These are phyloP conservation scores for Hecatera dysodea DNA, from an alignment of 2,888 invertebrate species.

Conservation along the genomic window DNA sequence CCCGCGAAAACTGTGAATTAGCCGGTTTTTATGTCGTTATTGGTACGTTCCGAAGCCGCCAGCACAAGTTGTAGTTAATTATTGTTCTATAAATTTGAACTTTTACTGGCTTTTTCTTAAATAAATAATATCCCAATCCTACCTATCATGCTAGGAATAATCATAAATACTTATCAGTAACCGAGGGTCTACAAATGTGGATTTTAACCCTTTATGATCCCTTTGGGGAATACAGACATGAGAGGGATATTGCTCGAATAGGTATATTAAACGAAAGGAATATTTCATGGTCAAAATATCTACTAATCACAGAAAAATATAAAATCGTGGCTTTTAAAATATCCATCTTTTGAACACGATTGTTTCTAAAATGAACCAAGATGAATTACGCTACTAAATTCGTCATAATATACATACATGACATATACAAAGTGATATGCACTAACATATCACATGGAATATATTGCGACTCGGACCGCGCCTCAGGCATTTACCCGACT, in stretches of 20 bases:
- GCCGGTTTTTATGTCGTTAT: too few species aligned
- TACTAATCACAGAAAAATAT: slow-evolving; percentile 8
- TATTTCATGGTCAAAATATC: slow-evolving; percentile 2
- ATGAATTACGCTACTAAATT: slow-evolving; percentile 41
- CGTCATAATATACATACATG: slow-evolving; percentile 35
- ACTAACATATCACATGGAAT: slow-evolving; percentile 39
- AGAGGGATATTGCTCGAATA: background rate
- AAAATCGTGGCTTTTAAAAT: background rate
- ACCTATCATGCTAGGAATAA: slow-evolving; percentile 18
- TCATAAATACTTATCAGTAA: slow-evolving; percentile 35
- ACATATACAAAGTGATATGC: slow-evolving; percentile 2
- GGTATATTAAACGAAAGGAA: slow-evolving; percentile 7
- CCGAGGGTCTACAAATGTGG: slow-evolving; percentile 29
- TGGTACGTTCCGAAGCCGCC: too few species aligned
- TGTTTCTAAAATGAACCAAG: slow-evolving; percentile 31
- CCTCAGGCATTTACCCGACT: slow-evolving; percentile 75
- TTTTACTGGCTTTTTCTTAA: background rate
- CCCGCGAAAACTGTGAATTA: too few species aligned
- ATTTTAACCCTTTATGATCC: slow-evolving; percentile 41
- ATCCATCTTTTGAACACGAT: background rate
- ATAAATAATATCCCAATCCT: slow-evolving; percentile 5
- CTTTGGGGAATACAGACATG: background rate
- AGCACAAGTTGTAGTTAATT: background rate
- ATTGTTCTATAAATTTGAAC: background rate
- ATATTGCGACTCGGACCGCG: slow-evolving; percentile 77